phyloP scores from a whole-genome alignment of 2,113 vertebrate genomes.

The Bungarus multicinctus region DNA sequence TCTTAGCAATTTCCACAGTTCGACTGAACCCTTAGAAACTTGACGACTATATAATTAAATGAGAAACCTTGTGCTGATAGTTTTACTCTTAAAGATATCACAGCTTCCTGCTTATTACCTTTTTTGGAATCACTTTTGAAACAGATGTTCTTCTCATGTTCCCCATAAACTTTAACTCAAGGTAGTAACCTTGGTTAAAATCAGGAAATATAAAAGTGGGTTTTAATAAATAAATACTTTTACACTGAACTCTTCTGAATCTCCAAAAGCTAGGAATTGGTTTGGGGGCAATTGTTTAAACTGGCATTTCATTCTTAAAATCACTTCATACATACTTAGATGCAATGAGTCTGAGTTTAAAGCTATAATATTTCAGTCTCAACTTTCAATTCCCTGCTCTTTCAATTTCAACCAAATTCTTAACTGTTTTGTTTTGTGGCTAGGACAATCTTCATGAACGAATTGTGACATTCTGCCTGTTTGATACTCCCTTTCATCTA shows the following conservation, averaged over 20 bases:
- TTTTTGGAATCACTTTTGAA: constrained; percentile 38
- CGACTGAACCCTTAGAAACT: constrained; percentile 15
- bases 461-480: background rate
- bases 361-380: constrained; percentile 22
- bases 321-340: constrained; percentile 13
- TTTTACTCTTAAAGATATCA: constrained; percentile 20
- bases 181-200: constrained; percentile 32
- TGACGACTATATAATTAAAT: background rate
- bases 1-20: constrained; percentile 16
- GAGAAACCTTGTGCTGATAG: constrained; percentile 23
- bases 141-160: constrained; percentile 44
- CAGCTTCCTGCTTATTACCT: constrained; percentile 18
- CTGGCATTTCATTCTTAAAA: constrained; percentile 38
- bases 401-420: constrained; percentile 36
- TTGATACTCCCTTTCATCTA: background rate
- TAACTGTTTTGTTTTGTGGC: constrained; percentile 29
- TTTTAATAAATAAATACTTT: constrained; percentile 15
- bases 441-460: background rate
- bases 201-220: constrained; percentile 31
- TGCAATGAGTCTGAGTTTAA: constrained; percentile 36
- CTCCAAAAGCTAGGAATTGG: constrained; percentile 7
- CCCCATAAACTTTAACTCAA: constrained; percentile 13
- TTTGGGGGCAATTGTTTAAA: constrained; percentile 37
- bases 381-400: constrained; percentile 41
- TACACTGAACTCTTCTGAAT: constrained; percentile 11